Base-by-base conservation (phyloP, 1,140 invertebrate species). In the Bombus difficillimus region DNA sequence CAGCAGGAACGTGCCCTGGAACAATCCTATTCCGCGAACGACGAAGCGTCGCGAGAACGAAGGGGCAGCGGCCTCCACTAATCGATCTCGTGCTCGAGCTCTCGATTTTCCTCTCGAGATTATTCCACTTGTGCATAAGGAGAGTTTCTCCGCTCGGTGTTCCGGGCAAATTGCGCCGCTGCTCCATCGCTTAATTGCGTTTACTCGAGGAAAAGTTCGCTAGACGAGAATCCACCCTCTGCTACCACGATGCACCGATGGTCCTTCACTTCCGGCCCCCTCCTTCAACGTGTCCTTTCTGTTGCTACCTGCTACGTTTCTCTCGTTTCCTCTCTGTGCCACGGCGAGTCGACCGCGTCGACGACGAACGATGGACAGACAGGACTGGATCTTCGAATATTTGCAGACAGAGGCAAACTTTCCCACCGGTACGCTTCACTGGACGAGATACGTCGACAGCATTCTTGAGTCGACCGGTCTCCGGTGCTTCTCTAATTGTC, bases 131-230 rank as follows among this genome's bases (percentile, higher is more conserved):
- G 79, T 81, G 77, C 81, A 81, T 59, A 75, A 81, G 85, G 75
- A 68, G 81, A 85, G 68, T 79, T 83, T 79, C 86, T 78, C 81
- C 57, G 86, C 13, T 78, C 43, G 78, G 41, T 69, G 78, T 86
- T 71, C 76, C 47, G 47, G 77, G 32, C 47, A 86, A 89, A 89
- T 89, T 89, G 81, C 57, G 84, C 34, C 43, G 73, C 73, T 83
- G 81, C 81, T 83, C 57, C 43, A 71, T 88, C 75, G 83, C 78
- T 85, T 88, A 90, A 90, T 90, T 89, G 76, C 82, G 78, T 89
- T 88, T 88, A 83, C 77, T 47, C 83, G 62, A 68, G 66, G 84
- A 89, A 89, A 86, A 89, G 87, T 89, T 89, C 74, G 25, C 59
- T 80, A 53, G 41, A 83, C 74, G 72, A 47, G 64, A 64, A 62